phyloP scores from a whole-genome alignment of 2,113 vertebrate genomes.

The Stigmatopora nigra region DNA sequence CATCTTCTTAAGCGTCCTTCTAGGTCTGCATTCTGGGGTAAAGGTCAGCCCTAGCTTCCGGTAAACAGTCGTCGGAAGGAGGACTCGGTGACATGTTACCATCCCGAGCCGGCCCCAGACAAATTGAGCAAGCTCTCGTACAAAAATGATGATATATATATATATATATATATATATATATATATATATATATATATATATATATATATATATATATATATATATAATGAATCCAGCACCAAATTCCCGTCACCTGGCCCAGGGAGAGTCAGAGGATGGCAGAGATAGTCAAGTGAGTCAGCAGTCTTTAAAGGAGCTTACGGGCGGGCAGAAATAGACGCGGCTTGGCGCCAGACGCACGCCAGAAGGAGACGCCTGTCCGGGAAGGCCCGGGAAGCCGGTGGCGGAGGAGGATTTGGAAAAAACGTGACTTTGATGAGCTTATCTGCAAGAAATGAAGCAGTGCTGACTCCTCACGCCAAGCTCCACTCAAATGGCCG shows the following conservation, averaged over 20 bases:
- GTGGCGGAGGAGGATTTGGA: slow-evolving; percentile 53
- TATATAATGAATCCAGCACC: no score
- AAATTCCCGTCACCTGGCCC: not conserved
- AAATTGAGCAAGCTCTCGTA: no score
- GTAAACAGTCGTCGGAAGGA: no score
- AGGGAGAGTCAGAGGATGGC: not conserved
- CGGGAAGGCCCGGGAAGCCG: slow-evolving; percentile 35
- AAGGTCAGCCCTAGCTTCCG: no score
- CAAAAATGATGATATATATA: no score
- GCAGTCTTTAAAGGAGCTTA: slow-evolving; percentile 55
- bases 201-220: no score
- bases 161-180: no score
- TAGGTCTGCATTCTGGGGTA: no score
- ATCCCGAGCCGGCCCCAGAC: no score
- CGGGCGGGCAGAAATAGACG: slow-evolving; percentile 41
- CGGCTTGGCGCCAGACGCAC: slow-evolving; percentile 13
- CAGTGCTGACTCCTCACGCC: slow-evolving; percentile 5
- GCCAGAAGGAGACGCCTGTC: slow-evolving; percentile 18
- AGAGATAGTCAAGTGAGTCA: slow-evolving; percentile 22
- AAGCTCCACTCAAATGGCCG: not conserved
- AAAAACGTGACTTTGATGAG: slow-evolving; percentile 46
- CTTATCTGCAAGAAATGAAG: slow-evolving; percentile 13
- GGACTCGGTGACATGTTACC: no score
- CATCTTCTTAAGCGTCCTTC: no score
- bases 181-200: no score